phyloP scores from a whole-genome alignment of 2,113 vertebrate genomes.

The Canis aureus region DNA sequence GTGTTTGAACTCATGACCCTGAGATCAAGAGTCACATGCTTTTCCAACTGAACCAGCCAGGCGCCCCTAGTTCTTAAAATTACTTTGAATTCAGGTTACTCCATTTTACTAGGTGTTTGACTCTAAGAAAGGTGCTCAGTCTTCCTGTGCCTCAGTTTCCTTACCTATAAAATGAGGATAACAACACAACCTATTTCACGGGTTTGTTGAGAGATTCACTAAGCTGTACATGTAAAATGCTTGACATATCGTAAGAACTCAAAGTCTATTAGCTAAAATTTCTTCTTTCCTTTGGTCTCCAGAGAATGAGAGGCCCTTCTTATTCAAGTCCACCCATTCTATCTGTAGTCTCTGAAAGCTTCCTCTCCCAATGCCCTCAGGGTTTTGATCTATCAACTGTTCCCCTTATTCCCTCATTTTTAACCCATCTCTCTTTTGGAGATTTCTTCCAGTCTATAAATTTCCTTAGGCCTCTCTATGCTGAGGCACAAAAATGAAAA shows the following conservation, averaged over 20 bases:
- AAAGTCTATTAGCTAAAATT: constrained; percentile 43
- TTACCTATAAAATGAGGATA: not conserved
- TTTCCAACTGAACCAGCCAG: not conserved
- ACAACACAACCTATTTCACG: not conserved
- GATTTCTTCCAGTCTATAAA: not conserved
- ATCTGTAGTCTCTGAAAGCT: not conserved
- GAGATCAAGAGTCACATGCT: not conserved
- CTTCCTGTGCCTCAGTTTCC: not conserved
- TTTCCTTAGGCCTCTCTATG: not conserved
- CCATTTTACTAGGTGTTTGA: not conserved
- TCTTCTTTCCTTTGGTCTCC: constrained; percentile 23
- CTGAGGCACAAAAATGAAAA: not conserved
- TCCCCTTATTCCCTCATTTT: not conserved
- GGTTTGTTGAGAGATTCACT: constrained; percentile 3
- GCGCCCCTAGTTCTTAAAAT: not conserved
- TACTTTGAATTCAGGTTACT: not conserved
- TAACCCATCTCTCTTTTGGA: not conserved
- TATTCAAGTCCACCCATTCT: not conserved
- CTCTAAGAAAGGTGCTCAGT: not conserved
- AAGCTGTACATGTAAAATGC: not conserved
- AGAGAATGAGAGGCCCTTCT: not conserved
- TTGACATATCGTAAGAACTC: not conserved
- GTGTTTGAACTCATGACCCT: not conserved
- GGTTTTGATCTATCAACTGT: not conserved
- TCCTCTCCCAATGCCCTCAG: not conserved